Evolutionary conservation across 2,888 invertebrate species (phyloP).

Genomic region (Sericinus montela): DNA sequence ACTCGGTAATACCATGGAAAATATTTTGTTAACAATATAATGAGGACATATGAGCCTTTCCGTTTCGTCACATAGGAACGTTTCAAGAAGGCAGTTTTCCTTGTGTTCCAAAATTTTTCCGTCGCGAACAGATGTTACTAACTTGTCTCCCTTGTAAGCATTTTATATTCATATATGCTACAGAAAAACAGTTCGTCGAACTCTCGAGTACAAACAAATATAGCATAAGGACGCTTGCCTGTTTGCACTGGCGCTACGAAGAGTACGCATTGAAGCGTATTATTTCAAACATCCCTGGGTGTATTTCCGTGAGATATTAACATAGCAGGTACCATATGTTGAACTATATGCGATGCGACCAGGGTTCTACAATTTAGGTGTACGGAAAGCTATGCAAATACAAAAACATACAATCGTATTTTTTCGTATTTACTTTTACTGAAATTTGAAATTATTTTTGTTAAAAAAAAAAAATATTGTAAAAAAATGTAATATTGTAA

Average conservation of each 20-base stretch:
- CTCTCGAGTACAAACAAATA: conserved; percentile 1
- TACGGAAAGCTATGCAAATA: too few species aligned
- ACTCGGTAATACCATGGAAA: not conserved
- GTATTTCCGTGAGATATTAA: not conserved
- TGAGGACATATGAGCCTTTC: not conserved
- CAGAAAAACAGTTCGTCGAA: not conserved
- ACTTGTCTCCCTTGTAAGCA: conserved; percentile 24
- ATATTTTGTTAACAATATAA: not conserved
- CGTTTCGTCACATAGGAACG: not conserved
- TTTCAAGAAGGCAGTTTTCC: conserved; percentile 23
- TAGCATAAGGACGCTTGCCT: not conserved
- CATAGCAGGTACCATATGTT: too few species aligned
- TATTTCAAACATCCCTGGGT: not conserved
- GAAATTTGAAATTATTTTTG: too few species aligned
- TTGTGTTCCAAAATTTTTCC: conserved; percentile 30
- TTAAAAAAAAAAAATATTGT: too few species aligned
- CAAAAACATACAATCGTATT: too few species aligned
- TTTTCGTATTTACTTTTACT: too few species aligned
- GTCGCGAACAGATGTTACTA: conserved; percentile 31
- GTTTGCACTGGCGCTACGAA: conserved; percentile 1
- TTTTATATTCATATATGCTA: conserved; percentile 5
- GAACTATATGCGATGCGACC: too few species aligned
- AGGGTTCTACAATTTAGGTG: too few species aligned
- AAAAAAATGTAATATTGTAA: too few species aligned
- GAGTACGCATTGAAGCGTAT: not conserved